phyloP scores from a whole-genome alignment of 2,797 vertebrate genomes.

The Spinus pinus region DNA sequence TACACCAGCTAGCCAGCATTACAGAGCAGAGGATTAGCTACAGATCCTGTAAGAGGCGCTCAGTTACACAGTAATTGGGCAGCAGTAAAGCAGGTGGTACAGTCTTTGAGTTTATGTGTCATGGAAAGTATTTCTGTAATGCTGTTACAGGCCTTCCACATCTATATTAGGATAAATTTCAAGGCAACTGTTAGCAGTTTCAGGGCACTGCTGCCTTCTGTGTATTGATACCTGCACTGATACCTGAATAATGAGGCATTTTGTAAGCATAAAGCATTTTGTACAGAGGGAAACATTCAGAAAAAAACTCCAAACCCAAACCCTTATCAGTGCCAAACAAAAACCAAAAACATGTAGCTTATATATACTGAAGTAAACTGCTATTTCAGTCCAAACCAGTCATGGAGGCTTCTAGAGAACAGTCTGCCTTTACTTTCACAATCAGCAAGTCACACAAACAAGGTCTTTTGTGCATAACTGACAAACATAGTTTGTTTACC shows the following conservation, averaged over 20 bases:
- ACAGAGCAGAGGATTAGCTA: neutral
- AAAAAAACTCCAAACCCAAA: neutral
- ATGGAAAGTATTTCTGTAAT: neutral
- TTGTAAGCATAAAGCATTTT: neutral
- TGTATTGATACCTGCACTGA: neutral
- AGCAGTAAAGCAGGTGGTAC: neutral
- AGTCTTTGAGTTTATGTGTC: neutral
- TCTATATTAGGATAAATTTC: neutral
- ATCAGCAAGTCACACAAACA: neutral
- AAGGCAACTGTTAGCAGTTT: neutral
- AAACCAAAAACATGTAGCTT: neutral
- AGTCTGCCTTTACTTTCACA: neutral
- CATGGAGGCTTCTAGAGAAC: neutral
- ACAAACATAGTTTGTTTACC: neutral
- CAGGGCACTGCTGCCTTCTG: neutral
- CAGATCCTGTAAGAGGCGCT: neutral
- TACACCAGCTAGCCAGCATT: neutral
- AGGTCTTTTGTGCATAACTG: neutral
- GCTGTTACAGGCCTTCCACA: neutral
- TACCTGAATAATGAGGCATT: neutral
- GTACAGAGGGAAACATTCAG: neutral
- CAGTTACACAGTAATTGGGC: neutral
- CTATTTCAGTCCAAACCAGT: neutral
- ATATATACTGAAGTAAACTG: neutral
- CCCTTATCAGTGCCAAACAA: neutral